Conservation (phyloP, 2,888 invertebrate genomes). For the Cryptocephalus moraei region DNA sequence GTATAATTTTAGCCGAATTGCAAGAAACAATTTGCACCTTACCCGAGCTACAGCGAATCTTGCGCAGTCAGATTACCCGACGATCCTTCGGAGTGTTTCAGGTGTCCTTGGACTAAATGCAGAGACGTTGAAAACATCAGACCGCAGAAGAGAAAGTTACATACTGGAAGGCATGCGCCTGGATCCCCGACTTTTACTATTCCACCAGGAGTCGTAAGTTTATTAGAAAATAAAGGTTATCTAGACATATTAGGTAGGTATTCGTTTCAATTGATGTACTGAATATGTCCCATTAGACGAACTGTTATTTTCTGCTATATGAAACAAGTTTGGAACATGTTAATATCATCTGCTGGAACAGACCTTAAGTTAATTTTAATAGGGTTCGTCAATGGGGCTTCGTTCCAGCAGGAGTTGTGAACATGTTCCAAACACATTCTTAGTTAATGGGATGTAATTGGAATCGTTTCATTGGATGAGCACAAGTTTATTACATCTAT, state of each 20-base stretch:
- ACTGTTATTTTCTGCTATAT: too few species aligned
- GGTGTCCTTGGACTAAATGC: slow-evolving; percentile 23
- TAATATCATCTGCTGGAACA: too few species aligned
- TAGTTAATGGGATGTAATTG: too few species aligned
- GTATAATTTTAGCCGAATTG: slow-evolving; percentile 13
- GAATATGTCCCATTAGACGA: too few species aligned
- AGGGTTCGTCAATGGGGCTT: too few species aligned
- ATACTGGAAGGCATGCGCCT: slow-evolving; percentile 7
- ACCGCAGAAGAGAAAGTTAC: slow-evolving; percentile 16
- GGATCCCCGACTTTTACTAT: background rate
- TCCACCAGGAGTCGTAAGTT: background rate
- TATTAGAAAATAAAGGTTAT: background rate
- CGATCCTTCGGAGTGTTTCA: slow-evolving; percentile 22
- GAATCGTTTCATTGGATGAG: too few species aligned
- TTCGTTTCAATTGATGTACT: too few species aligned
- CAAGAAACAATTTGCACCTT: slow-evolving; percentile 21
- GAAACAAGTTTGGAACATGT: too few species aligned
- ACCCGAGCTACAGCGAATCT: slow-evolving; percentile 24
- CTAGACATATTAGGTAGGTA: background rate
- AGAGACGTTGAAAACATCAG: slow-evolving; percentile 18
- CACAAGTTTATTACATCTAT: too few species aligned
- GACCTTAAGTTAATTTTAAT: too few species aligned
- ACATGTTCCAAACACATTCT: too few species aligned
- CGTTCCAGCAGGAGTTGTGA: too few species aligned
- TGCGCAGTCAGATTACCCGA: slow-evolving; percentile 20